Percentiles rank a stretch among this genome's conserved stretches.
These are phyloP conservation scores for Drosophila eohydei DNA, from an alignment of 2,888 invertebrate genomes.

Conservation along the genomic window DNA sequence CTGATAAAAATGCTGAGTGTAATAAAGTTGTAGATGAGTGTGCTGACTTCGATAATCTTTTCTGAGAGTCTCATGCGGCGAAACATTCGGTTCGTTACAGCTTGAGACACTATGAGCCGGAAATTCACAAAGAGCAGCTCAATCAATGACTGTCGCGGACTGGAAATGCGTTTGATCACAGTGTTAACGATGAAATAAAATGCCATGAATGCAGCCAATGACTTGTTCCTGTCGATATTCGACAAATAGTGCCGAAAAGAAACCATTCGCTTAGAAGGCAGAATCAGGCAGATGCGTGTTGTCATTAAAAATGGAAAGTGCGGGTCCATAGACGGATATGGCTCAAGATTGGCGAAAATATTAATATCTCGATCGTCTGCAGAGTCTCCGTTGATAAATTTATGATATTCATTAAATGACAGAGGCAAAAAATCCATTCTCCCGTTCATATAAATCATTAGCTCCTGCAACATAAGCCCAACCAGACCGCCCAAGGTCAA, in stretches of 20 bases:
- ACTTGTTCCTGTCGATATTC: not conserved
- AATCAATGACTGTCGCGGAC: not conserved
- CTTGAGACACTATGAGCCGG: not conserved
- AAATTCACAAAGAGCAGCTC: not conserved
- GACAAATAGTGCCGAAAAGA: not conserved
- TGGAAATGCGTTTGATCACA: constrained; percentile 12
- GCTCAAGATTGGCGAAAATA: not conserved
- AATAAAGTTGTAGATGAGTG: not conserved
- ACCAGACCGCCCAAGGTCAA: constrained; percentile 20
- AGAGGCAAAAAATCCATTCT: constrained; percentile 10
- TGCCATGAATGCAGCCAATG: not conserved
- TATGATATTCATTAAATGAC: not conserved
- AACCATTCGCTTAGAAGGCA: constrained; percentile 1
- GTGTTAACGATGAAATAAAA: not conserved
- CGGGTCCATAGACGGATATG: not conserved
- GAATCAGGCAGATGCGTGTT: constrained; percentile 1
- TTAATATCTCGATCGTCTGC: not conserved
- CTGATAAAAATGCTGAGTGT: not conserved
- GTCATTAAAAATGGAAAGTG: not conserved
- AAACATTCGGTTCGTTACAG: not conserved
- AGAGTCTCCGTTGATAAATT: not conserved
- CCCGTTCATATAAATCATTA: constrained; percentile 12
- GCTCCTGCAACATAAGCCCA: constrained; percentile 20
- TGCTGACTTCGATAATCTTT: not conserved
- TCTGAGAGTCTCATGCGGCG: not conserved